Evolutionary conservation across 2,113 vertebrate species (phyloP).

Genomic region (Calidris pygmaea): DNA sequence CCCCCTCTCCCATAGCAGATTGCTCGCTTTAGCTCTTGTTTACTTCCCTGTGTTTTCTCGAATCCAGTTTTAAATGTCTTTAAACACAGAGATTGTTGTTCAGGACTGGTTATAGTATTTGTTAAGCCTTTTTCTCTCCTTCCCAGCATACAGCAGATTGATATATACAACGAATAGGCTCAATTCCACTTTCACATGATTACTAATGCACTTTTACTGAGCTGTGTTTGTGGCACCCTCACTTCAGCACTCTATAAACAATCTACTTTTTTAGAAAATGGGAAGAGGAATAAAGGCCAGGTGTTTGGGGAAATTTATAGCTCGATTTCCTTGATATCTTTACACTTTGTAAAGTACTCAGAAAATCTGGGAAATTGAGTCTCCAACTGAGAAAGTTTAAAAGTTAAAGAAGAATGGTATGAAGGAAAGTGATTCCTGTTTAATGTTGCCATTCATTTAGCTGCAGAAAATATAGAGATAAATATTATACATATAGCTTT

Average conservation of each 20-base stretch:
- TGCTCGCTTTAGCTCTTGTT: slow-evolving; percentile 23
- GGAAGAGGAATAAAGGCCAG: neutral
- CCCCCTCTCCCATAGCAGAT: neutral
- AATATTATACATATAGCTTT: neutral
- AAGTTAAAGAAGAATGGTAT: neutral
- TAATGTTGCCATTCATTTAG: neutral
- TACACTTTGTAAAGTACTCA: neutral
- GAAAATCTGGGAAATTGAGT: neutral
- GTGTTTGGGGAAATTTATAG: neutral
- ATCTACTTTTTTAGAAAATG: neutral
- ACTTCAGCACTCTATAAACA: neutral
- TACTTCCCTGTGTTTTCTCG: slow-evolving; percentile 13
- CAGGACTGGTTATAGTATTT: neutral
- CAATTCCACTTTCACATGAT: neutral
- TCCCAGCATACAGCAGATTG: neutral
- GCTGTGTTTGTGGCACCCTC: fast-evolving
- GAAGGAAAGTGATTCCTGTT: neutral
- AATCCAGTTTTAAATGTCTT: slow-evolving; percentile 30
- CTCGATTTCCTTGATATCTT: neutral
- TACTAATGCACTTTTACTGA: neutral
- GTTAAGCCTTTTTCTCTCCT: neutral
- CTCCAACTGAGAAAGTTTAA: neutral
- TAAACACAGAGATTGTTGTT: neutral
- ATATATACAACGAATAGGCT: neutral
- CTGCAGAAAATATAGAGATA: neutral